Evolutionary conservation across 2,797 vertebrate species (phyloP).

Genomic region (Bucorvus abyssinicus): DNA sequence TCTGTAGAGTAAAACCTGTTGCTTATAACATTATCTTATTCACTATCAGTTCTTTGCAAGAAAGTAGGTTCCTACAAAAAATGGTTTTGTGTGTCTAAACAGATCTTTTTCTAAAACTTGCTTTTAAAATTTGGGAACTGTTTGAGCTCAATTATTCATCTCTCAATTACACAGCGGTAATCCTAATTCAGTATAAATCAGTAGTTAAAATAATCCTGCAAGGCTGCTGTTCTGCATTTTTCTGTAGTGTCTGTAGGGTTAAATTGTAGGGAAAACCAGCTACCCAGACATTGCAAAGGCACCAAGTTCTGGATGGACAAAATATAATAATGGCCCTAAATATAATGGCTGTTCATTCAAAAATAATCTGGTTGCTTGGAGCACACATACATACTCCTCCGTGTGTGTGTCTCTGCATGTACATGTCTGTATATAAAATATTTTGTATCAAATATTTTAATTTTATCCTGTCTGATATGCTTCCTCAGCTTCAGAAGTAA

Average conservation of each 20-base stretch:
- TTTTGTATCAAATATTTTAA: neutral
- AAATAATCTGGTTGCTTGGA: neutral
- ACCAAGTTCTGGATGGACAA: neutral
- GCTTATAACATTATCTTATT: neutral
- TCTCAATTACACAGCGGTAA: neutral
- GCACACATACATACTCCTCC: neutral
- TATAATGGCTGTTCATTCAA: neutral
- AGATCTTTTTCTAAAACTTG: neutral
- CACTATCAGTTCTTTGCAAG: neutral
- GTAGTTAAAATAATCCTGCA: neutral
- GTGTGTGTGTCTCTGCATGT: neutral
- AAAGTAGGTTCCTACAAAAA: neutral
- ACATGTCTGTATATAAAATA: neutral
- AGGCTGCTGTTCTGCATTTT: neutral
- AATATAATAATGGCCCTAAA: neutral
- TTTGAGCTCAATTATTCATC: neutral
- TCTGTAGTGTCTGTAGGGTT: neutral
- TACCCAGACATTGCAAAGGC: neutral
- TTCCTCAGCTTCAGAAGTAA: slow-evolving; percentile 84
- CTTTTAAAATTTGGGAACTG: neutral
- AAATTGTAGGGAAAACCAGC: neutral
- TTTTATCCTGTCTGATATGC: slow-evolving; percentile 2
- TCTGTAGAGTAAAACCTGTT: neutral
- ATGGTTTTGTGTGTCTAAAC: neutral
- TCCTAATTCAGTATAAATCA: neutral